Conservation (phyloP, 1,140 invertebrate species). For the Tyrophagus putrescentiae region DNA sequence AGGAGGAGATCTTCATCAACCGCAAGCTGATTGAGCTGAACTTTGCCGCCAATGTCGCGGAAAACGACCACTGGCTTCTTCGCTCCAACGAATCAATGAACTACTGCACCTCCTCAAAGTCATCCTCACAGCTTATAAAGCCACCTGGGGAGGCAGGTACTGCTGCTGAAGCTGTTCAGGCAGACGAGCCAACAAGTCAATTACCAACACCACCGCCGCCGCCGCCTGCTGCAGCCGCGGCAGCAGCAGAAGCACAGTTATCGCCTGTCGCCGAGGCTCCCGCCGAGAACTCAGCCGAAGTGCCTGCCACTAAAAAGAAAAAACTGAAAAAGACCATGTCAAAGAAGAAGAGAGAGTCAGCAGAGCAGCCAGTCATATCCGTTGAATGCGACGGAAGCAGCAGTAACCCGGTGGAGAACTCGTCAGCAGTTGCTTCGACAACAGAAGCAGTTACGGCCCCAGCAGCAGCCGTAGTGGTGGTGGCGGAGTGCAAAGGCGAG, state of each 20-base stretch:
- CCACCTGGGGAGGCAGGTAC: not conserved
- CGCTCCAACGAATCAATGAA: constrained; percentile 7
- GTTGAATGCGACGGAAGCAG: not conserved
- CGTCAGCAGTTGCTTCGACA: too few species aligned
- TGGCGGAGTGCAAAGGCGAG: not conserved
- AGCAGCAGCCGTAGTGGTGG: not conserved
- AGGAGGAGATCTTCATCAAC: constrained; percentile 10
- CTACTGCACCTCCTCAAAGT: not conserved
- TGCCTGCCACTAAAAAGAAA: not conserved
- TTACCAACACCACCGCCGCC: too few species aligned
- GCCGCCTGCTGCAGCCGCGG: too few species aligned
- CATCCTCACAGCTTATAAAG: not conserved
- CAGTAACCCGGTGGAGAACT: too few species aligned
- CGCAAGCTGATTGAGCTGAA: constrained; percentile 15
- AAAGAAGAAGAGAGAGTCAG: not conserved
- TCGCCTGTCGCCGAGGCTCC: too few species aligned
- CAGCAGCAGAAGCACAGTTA: too few species aligned
- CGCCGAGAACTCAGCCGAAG: too few species aligned
- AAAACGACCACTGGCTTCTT: constrained; percentile 1
- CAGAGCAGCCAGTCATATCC: too few species aligned
- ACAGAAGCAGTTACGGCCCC: too few species aligned
- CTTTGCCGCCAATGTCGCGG: constrained; percentile 10
- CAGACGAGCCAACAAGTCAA: too few species aligned
- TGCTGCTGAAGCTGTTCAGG: not conserved
- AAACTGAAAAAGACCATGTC: not conserved